Evolutionary conservation across 2,888 invertebrate genomes (phyloP).

Genomic region (Eubasilissa splendida): DNA sequence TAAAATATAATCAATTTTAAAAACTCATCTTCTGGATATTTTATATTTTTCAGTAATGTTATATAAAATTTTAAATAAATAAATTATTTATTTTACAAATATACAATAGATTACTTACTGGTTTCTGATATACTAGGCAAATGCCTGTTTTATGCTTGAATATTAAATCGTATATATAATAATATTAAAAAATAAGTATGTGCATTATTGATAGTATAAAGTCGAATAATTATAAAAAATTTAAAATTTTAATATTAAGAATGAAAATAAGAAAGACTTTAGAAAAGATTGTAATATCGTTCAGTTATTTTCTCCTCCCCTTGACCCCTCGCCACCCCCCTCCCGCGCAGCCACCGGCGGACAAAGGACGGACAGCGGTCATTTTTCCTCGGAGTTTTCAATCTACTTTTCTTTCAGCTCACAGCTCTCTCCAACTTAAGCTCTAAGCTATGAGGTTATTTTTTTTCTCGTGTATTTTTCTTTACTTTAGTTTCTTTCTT

Average conservation of each 20-base stretch:
- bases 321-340: constrained; percentile 53
- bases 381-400: constrained; percentile 71
- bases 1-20: too few relatives aligned
- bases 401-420: constrained; percentile 63
- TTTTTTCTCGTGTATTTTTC: constrained; percentile 56
- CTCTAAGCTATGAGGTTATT: constrained; percentile 59
- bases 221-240: too few relatives aligned
- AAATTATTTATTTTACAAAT: too few relatives aligned
- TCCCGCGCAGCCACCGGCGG: constrained; percentile 61
- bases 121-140: too few relatives aligned
- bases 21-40: too few relatives aligned
- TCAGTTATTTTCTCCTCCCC: constrained; percentile 29
- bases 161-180: too few relatives aligned
- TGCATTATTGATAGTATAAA: too few relatives aligned
- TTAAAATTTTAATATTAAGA: not conserved
- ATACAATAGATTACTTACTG: too few relatives aligned
- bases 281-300: not conserved
- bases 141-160: too few relatives aligned
- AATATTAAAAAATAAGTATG: too few relatives aligned
- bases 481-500: constrained; percentile 58
- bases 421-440: constrained; percentile 58
- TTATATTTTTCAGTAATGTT: too few relatives aligned
- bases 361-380: constrained; percentile 68
- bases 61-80: too few relatives aligned
- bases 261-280: constrained; percentile 1